Conservation (phyloP, 2,888 invertebrate species). For the Heterodera filipjevi region DNA sequence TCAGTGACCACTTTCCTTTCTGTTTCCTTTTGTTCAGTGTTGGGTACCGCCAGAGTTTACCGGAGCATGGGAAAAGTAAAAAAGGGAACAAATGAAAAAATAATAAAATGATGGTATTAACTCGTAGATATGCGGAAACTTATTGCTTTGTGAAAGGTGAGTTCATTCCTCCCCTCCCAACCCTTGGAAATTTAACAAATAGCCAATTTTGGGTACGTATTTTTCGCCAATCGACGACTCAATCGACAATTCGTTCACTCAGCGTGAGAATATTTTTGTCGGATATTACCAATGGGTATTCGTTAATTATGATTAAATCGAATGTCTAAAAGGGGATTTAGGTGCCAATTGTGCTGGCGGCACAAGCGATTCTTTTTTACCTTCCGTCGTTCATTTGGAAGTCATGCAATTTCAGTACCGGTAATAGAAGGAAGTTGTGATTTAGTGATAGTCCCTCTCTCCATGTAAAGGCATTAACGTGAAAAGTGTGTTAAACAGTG, state of each 20-base stretch:
- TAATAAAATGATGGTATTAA: not conserved
- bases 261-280: conserved; percentile 41
- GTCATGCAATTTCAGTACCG: conserved; percentile 50
- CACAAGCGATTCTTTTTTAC: conserved; percentile 63
- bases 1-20: not conserved
- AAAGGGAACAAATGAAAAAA: not conserved
- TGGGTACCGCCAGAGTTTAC: conserved; percentile 65
- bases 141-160: conserved; percentile 63
- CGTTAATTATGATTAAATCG: not conserved
- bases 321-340: conserved; percentile 15
- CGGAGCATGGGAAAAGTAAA: conserved; percentile 58
- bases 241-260: conserved; percentile 45
- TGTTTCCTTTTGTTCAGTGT: conserved; percentile 43
- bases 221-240: conserved; percentile 49
- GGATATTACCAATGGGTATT: conserved; percentile 48
- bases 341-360: conserved; percentile 40
- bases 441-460: not conserved
- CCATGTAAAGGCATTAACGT: conserved; percentile 55
- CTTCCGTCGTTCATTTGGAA: conserved; percentile 62
- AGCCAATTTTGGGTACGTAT: conserved; percentile 43
- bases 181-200: not conserved
- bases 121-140: conserved; percentile 55
- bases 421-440: conserved; percentile 37
- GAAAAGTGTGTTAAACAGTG: conserved; percentile 53
- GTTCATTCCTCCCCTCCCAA: not conserved